These are phyloP conservation scores for Myzus persicae DNA, from an alignment of 1,140 invertebrate species.

Conservation along the genomic window DNA sequence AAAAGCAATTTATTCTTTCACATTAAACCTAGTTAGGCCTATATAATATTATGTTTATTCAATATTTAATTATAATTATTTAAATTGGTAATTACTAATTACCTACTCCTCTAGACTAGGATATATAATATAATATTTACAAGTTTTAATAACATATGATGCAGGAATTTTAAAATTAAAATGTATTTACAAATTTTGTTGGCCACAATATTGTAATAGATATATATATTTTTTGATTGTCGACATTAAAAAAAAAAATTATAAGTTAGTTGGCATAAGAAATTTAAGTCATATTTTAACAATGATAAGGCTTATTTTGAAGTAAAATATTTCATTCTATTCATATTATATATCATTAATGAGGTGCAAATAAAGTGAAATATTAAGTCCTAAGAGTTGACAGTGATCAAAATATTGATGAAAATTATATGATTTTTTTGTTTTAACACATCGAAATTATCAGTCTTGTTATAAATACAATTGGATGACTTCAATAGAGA, in stretches of 20 bases:
- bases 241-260: slow-evolving; percentile 38
- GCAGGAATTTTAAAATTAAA: slow-evolving; percentile 9
- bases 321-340: slow-evolving; percentile 32
- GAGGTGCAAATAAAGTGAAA: slow-evolving; percentile 1
- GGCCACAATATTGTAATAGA: slow-evolving; percentile 51
- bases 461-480: slow-evolving; percentile 52
- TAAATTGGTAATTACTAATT: slow-evolving; percentile 37
- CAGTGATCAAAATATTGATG: slow-evolving; percentile 44
- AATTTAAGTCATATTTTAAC: slow-evolving; percentile 9
- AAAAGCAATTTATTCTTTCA: slow-evolving; percentile 45
- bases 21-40: slow-evolving; percentile 43
- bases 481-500: slow-evolving; percentile 33
- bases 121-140: slow-evolving; percentile 48
- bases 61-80: slow-evolving; percentile 19
- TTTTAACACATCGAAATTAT: slow-evolving; percentile 55
- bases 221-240: slow-evolving; percentile 52
- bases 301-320: slow-evolving; percentile 20
- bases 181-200: slow-evolving; percentile 55
- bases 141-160: slow-evolving; percentile 24
- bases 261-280: neutral
- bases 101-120: slow-evolving; percentile 42
- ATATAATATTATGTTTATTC: slow-evolving; percentile 30
- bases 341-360: neutral
- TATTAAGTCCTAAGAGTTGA: slow-evolving; percentile 5
- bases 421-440: slow-evolving; percentile 8